Evolutionary conservation across 30 jellyfish, hydroid and myxozoan genomes (phyloP).

Genomic region (Aurelia sp.): DNA sequence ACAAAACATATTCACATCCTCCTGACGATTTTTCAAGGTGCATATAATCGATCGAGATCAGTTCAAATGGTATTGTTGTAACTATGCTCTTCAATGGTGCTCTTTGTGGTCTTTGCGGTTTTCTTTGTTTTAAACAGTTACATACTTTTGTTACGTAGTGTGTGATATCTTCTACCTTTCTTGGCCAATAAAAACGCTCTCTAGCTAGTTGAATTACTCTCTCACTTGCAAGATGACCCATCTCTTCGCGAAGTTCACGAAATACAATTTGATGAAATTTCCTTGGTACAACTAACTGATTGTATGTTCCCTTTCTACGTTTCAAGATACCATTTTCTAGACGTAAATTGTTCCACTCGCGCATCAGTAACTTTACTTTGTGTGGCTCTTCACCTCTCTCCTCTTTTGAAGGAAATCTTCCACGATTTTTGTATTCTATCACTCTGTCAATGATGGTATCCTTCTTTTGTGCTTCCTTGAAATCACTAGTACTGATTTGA

Average conservation of each 20-base stretch:
- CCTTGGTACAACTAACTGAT: slow-evolving; percentile 18
- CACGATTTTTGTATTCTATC: no score
- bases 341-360: neutral
- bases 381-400: slow-evolving; percentile 2
- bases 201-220: slow-evolving; percentile 40
- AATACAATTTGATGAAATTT: neutral
- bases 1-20: no score
- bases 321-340: neutral
- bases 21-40: no score
- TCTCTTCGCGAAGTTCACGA: slow-evolving; percentile 15
- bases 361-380: neutral
- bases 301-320: neutral
- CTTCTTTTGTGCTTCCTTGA: neutral
- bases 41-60: no score
- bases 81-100: no score
- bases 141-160: neutral
- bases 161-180: neutral
- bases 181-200: no score
- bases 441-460: no score
- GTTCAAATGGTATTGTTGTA: no score
- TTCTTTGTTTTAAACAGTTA: no score
- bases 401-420: neutral
- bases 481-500: slow-evolving; percentile 7
- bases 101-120: no score
- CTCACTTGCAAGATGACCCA: slow-evolving; percentile 41